Base-by-base conservation (phyloP, 2,113 vertebrate species). In the Aleadryas rufinucha region DNA sequence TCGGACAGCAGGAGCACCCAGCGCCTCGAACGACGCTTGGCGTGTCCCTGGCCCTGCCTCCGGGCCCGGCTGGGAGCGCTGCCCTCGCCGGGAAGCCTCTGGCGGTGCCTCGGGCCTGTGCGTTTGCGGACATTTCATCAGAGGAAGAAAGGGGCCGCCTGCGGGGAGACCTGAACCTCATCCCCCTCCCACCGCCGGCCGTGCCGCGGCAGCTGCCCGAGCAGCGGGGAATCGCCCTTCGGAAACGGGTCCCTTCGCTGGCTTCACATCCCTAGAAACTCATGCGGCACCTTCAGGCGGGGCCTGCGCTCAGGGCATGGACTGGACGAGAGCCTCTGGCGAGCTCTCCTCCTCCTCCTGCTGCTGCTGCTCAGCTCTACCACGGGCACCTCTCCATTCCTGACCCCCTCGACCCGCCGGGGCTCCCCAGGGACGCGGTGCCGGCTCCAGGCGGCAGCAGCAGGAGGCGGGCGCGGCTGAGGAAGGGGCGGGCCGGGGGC, bases 181-280 rank as follows among this genome's bases (percentile, higher is more conserved):
- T 22, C 1, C 12, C 10, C 2, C n/a, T 17, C 18, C 26, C 27
- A 12, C 13, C 44, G 18, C 9, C 33, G 3, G 64, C 57, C 61
- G 13, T 12, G 4, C 31, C 4, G 7, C 26, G 17, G 39, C 81
- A 37, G 50, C 52, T 24, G 22, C 45, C 30, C 0, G 5, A 15
- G 45, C 84, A 16, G 39, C 65, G 31, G 33, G 6, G 8, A 39
- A 20, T 4, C 1, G 2, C 10, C 37, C 12, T 30, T 37, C 16
- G 27, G 9, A 52, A 31, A 41, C 0, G 8, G 33, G 10, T 10
- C 30, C 33, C 30, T 47, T 35, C 2, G 4, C 26, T 4, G 21
- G 0, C 44, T 47, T 3, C 17, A 0, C 0, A 3, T 1, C 31
- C 13, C 13, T 0, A 1, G 15, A 6, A 45, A 10, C 33, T 6